Evolutionary conservation across 1,140 invertebrate genomes (phyloP), one percentile per base, ranked within the genome.

Genomic region (Schlechtendalia chinensis): DNA sequence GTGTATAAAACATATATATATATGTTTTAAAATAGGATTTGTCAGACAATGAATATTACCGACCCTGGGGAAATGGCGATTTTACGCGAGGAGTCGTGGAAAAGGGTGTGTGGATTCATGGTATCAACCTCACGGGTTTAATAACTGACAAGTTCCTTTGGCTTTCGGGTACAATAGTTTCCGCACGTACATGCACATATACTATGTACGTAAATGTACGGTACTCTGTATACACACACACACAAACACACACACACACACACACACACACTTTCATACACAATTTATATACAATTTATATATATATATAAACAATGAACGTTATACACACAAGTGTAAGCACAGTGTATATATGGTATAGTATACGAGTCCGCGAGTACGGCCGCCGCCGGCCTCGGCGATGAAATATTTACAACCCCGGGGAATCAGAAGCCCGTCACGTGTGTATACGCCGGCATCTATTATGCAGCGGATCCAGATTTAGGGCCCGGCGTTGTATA

Each of bases 361-460:
- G 32, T 24, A 69, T 19, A 69, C 67, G 10, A 65, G 61, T 65
- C 29, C 61, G 45, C 39, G 17, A 77, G 22, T 17, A 58, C 54
- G 19, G 32, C 65, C 19, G 53, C 72, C 58, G 58, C 45, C n/a
- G 58, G 58, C 39, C 74, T 58, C 32, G 8, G 58, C 22, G 75
- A 79, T 79, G 75, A 79, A 79, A 79, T 79, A 79, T 79, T 79
- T 79, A 79, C 75, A 61, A 50, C 75, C 75, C 75, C 17, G 0
- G 75, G 75, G 75, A 79, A 56, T 79, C 39, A 27, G 14, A 27
- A 50, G 75, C 39, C 56, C 75, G 32, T 22, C 11, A 11, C 12
- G 47, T 63, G 22, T 63, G n/a, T 63, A 54, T 47, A 54, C 27
- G 17, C 32, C 22, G 29, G 75, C 61, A 79, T 79, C 58, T 79